Conservation (phyloP, 2,888 invertebrate species). For the Drosophila bunnanda region DNA sequence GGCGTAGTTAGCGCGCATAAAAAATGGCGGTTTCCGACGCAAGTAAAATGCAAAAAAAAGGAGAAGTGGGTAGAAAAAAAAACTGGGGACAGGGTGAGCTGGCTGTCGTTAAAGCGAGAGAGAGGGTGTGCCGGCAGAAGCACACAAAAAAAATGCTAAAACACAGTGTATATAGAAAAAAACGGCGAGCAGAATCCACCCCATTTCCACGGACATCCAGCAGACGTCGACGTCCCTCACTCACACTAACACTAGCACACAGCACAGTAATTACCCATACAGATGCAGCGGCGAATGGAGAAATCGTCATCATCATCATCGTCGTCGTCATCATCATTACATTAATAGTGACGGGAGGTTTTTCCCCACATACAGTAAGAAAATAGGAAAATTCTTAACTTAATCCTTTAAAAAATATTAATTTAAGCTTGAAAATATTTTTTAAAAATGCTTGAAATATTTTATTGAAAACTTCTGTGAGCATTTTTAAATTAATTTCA, state of each 20-base stretch:
- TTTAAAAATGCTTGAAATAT: no score
- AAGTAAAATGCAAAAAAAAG: constrained; percentile 56
- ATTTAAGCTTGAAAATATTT: no score
- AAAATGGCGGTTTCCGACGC: constrained; percentile 81
- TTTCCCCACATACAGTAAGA: constrained; percentile 11
- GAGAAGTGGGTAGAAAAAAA: constrained; percentile 27
- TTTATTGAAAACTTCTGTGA: no score
- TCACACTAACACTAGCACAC: constrained; percentile 30
- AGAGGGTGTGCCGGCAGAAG: constrained; percentile 34
- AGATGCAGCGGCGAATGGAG: constrained; percentile 60
- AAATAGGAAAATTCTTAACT: constrained; percentile 18
- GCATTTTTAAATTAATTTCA: no score
- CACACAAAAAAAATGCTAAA: constrained; percentile 54
- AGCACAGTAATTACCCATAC: constrained; percentile 73
- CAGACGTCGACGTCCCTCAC: constrained; percentile 72
- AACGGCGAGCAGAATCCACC: constrained; percentile 67
- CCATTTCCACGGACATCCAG: constrained; percentile 68
- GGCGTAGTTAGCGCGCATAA: constrained; percentile 69
- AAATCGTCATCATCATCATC: constrained; percentile 62
- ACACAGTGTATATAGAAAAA: constrained; percentile 55
- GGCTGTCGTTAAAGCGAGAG: constrained; percentile 20
- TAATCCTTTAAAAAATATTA: no score
- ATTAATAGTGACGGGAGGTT: constrained; percentile 29
- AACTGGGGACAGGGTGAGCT: constrained; percentile 36
- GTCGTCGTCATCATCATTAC: constrained; percentile 51